Evolutionary conservation across 2,888 invertebrate genomes (phyloP).

Genomic region (Cerastoderma edule): DNA sequence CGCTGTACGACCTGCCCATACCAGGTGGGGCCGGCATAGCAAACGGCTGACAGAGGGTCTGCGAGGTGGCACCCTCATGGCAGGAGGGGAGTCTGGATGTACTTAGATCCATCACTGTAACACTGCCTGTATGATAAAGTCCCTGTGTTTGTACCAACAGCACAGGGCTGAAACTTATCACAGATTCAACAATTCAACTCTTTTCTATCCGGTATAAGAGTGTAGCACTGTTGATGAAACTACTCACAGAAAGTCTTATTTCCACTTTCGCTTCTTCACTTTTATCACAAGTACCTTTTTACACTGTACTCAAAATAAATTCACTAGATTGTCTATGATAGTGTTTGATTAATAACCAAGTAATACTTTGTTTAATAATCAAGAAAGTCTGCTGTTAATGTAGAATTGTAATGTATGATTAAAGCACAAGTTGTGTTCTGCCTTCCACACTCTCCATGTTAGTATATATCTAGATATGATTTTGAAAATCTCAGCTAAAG

Average conservation of each 20-base stretch:
- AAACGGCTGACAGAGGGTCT: conserved; percentile 42
- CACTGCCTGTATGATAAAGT: neutral
- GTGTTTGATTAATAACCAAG: conserved; percentile 3
- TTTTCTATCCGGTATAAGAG: neutral
- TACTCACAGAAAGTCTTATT: neutral
- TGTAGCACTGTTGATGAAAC: too few relatives aligned
- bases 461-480: conserved; percentile 42
- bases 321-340: neutral
- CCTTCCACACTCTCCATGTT: conserved; percentile 15
- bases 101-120: conserved; percentile 28
- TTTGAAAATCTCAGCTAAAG: conserved; percentile 48
- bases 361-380: neutral
- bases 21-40: conserved; percentile 53
- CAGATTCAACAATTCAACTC: neutral
- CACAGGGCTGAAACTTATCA: too few relatives aligned
- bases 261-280: neutral
- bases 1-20: conserved; percentile 40
- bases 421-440: conserved; percentile 33
- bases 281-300: conserved; percentile 7
- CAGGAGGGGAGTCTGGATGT: conserved; percentile 1
- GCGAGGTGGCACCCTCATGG: neutral
- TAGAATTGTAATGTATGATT: neutral
- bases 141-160: neutral
- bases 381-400: too few relatives aligned
- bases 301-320: neutral